Evolutionary conservation across 1,140 invertebrate species (phyloP), one percentile per base, ranked within the genome.

Genomic region (Drosophila sproati): DNA sequence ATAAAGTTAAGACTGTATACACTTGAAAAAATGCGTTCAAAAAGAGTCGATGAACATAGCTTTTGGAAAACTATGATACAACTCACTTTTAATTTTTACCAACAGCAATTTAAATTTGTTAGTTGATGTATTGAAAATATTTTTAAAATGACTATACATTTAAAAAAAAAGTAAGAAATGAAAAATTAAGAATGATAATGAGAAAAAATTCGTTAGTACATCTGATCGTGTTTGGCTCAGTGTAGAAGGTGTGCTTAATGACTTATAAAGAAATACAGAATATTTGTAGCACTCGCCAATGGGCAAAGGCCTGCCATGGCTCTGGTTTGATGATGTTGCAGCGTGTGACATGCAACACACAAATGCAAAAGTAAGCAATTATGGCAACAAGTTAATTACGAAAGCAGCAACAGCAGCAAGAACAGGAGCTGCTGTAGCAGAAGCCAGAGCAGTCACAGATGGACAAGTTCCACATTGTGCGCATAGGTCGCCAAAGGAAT

Each of bases 341-440:
- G 66, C 74, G 70, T 76, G 70, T 73, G 56, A 64, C 70, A 73
- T 73, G 70, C 70, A 61, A 69, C 72, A 55, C 54, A 45, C 32
- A 78, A 78, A 75, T 73, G 72, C 64, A 78, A 76, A 78, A 82
- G 74, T 80, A 60, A 83, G 64, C 76, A 82, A 82, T 76, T 78
- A 82, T 78, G 69, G 75, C 70, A 75, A 82, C 79, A 82, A 82
- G 80, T 82, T 82, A 82, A 78, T 82, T 82, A 82, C 78, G 77
- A 32, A 73, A 47, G 31, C 56, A 5, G 7, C 50, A 54, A 39
- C 31, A 48, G 28, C 45, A 56, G 2, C 37, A 10, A 2, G 59
- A 62, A 59, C 34, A 41, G 29, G 5, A 47, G 12, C 56, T 28
- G 28, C 48, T 35, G 7, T 7, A 54, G 37, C 51, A 35, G 54